Percentiles rank a stretch among this genome's conserved stretches.
Conservation (phyloP, 2,888 invertebrate genomes). For the Norana najaformis region DNA sequence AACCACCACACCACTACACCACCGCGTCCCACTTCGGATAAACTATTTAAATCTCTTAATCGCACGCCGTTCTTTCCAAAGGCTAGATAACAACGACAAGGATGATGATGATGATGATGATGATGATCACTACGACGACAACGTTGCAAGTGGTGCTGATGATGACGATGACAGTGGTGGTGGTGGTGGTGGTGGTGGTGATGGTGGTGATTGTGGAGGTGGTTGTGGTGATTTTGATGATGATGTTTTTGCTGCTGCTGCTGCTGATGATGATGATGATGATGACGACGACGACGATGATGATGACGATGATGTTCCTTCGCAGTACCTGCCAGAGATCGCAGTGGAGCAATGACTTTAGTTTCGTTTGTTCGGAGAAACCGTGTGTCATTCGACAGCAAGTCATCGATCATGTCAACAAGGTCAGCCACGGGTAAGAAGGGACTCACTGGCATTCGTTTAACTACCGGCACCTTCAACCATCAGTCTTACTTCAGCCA, state of each 20-base stretch:
- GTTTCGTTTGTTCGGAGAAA: conserved; percentile 73
- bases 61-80: background rate
- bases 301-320: background rate
- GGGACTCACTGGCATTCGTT: too few relatives aligned
- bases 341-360: conserved; percentile 55
- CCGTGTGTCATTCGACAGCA: conserved; percentile 77
- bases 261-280: background rate
- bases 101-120: background rate
- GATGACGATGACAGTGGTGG: background rate
- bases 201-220: background rate
- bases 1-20: too few relatives aligned
- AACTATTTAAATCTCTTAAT: too few relatives aligned
- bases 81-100: background rate
- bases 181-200: background rate
- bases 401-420: conserved; percentile 73
- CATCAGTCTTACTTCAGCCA: too few relatives aligned
- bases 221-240: background rate
- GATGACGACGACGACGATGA: background rate
- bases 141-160: background rate
- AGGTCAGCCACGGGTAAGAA: conserved; percentile 1
- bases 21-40: too few relatives aligned
- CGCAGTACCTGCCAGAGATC: conserved; percentile 63
- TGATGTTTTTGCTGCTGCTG: background rate
- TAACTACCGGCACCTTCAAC: too few relatives aligned
- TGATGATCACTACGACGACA: background rate